Base-by-base conservation (phyloP, 2,888 invertebrate genomes). In the Nomada lathburiana region DNA sequence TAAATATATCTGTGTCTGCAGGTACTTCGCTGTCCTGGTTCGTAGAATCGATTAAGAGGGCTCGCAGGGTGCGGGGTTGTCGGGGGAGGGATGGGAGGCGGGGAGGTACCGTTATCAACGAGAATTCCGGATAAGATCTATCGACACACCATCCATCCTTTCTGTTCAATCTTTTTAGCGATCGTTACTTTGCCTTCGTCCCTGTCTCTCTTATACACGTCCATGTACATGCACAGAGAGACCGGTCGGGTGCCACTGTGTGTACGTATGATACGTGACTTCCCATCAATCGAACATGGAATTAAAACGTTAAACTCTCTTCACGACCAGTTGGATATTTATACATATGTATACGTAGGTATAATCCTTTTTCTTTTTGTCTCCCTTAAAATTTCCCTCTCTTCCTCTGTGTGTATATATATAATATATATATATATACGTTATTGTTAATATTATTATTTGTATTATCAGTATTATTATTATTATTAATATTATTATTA, bases 21-120 rank as follows among this genome's bases (percentile, higher is more conserved):
- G 92, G 92, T 92, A 92, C 92, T 92, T 90, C 76, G 87, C 89
- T 91, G 92, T 92, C 92, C 92, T 92, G 91, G 91, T 90, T 92
- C 89, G 87, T 87, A 85, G 81, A 87, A 69, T 85, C 77, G 71
- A 78, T 80, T 50, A 50, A 57, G 55, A 16, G 70, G 74, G 74
- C 13, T 44, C 20, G 75, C 75, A 80, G 53, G 75, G 83, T 76
- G 36, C 26, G 26, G 26, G 26, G 1, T 26, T 26, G 26, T 2
- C 26, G 26, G 26, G 59, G 20, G 18, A 16, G 62, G 69, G 52
- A 2, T 2, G 50, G 20, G 29, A 57, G 36, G 36, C 36, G 36
- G 36, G 36, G 55, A 63, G 44, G 53, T 80, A 44, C 63, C 47
- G 67, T 55, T 78, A 80, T 70, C 76, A 76, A 60, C 60, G 64